These are phyloP conservation scores for Lynx canadensis DNA, from an alignment of 2,113 vertebrate genomes.

Conservation along the genomic window DNA sequence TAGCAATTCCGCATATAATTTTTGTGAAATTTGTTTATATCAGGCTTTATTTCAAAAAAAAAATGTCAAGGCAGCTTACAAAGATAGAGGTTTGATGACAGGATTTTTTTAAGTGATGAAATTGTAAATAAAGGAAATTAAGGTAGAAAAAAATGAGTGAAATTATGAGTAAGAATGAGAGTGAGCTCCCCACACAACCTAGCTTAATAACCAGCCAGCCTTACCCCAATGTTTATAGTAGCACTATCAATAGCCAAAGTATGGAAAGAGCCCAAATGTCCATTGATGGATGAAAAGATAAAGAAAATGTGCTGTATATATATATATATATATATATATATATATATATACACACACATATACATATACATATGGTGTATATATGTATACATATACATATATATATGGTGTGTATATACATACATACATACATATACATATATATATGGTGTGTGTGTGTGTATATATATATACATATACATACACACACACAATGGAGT, in stretches of 20 bases:
- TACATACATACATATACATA: too few relatives aligned
- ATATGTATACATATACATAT: too few relatives aligned
- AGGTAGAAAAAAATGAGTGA: not conserved
- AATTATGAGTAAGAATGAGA: not conserved
- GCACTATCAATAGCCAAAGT: too few relatives aligned
- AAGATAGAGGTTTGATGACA: not conserved
- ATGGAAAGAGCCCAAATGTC: too few relatives aligned
- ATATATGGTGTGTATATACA: too few relatives aligned
- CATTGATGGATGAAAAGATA: too few relatives aligned
- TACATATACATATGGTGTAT: too few relatives aligned
- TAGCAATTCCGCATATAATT: not conserved
- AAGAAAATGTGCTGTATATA: too few relatives aligned
- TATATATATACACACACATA: too few relatives aligned
- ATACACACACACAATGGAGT: too few relatives aligned
- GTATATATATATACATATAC: rapidly evolving
- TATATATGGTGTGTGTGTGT: too few relatives aligned
- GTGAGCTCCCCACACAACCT: not conserved
- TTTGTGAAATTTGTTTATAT: not conserved
- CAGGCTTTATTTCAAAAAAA: not conserved
- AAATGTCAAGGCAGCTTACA: not conserved
- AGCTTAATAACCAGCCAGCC: not conserved
- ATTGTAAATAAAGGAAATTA: not conserved
- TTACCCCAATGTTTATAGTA: not conserved
- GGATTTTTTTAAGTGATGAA: not conserved
- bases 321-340: too few relatives aligned